Base-by-base conservation (phyloP, 2,888 invertebrate species). In the Saturnia pavonia region DNA sequence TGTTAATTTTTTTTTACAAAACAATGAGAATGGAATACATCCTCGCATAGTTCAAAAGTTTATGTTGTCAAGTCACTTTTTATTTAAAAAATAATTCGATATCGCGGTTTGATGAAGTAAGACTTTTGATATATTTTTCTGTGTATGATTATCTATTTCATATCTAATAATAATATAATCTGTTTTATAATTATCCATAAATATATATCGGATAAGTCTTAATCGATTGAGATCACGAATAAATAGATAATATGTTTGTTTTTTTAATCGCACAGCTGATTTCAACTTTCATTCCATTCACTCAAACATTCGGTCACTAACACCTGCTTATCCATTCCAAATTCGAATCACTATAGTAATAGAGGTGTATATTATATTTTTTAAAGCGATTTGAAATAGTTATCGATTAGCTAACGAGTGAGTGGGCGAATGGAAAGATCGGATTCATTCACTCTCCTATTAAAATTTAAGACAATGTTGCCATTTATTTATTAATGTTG, bases 271-370 rank as follows among this genome's bases (percentile, higher is more conserved):
- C 67, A 42, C 54, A 42, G 22, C n/a, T 66, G n/a, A 45, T 51
- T 25, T 19, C 42, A 11, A 67, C 19, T 66, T 16, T 43, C 51
- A 63, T 69, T 68, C 69, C 75, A 76, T 79, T 80, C 78, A 71
- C 76, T 80, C 78, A 71, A 43, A 69, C 77, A 73, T 74, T 79
- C 76, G 72, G 74, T 79, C 72, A 72, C 40, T 69, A 71, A 70
- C 71, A 71, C 72, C 70, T 75, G 51, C 63, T 76, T 72, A 73
- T 79, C 75, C 80, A 82, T 83, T 83, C 82, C 81, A 78, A 78
- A 80, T 78, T 78, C 73, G 75, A 72, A 78, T 77, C 77, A 77
- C 76, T 74, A 76, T 80, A 81, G 73, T 71, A 67, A 51, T 70
- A 73, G 73, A 65, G 72, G 70, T 74, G 54, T 76, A 72, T 74